phyloP scores from a whole-genome alignment of 2,113 vertebrate genomes.

The Serinus canaria region DNA sequence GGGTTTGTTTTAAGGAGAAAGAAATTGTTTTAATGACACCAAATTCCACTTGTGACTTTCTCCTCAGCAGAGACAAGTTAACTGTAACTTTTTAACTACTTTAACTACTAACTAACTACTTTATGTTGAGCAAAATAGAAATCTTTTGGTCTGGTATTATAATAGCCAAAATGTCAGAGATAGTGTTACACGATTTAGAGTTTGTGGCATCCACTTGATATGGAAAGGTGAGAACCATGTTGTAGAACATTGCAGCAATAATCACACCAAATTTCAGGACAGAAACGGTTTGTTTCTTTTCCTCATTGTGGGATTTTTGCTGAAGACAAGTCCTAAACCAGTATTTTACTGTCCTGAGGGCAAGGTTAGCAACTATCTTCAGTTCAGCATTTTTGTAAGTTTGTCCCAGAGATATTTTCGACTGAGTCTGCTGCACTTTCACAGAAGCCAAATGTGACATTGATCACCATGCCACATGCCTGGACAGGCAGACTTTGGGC shows the following conservation, averaged over 20 bases:
- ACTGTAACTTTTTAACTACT: too few species aligned
- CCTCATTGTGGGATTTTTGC: not conserved
- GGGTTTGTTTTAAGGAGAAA: not conserved
- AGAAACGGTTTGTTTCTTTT: not conserved
- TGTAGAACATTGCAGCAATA: accelerated
- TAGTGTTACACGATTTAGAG: not conserved
- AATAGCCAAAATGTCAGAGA: not conserved
- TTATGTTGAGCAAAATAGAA: not conserved
- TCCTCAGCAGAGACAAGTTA: not conserved
- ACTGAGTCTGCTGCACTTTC: not conserved
- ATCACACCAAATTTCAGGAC: not conserved
- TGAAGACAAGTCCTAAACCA: not conserved
- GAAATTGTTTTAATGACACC: not conserved
- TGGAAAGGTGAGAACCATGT: not conserved
- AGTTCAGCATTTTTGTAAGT: not conserved
- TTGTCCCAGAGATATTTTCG: not conserved
- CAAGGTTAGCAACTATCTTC: not conserved
- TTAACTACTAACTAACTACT: too few species aligned
- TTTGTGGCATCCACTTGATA: not conserved
- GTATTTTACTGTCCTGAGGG: not conserved
- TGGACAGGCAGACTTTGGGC: not conserved
- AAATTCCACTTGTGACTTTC: constrained; percentile 20
- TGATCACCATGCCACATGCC: not conserved
- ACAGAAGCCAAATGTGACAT: not conserved
- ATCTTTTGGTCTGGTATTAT: not conserved